Base-by-base conservation (phyloP, 2,797 vertebrate species). In the Chanos chanos region DNA sequence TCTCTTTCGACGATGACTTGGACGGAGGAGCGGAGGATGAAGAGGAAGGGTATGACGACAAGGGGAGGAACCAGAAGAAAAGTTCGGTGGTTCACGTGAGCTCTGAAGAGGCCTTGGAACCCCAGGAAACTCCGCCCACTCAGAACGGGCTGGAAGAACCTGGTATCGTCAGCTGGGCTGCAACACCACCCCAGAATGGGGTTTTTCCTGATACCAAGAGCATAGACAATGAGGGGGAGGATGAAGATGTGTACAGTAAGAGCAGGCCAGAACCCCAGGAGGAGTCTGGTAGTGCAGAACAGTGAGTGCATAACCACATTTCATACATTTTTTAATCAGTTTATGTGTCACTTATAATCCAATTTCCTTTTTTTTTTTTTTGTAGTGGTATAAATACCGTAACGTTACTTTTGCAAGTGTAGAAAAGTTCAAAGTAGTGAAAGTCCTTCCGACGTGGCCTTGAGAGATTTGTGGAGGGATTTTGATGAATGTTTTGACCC, bases 1-100 rank as follows among this genome's bases (percentile, higher is more conserved):
- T 99, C 72, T 99, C 94, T 3, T 98, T 99, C 70, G 96, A 97
- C 19, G 93, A 97, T 9, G 93, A 96, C 3, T 87, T 94, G 73
- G 88, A 89, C 0, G 85, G 78, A 3, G 88, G 86, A 1, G 93
- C 91, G 24, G 92, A 90, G 25, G 90, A 85, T 7, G 90, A 89
- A n/a, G 90, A 92, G 3, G 24, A 59, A 57, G 84, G 65, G 1
- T 82, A 81, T 16, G 86, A 81, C 7, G 83, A 57, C 71, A 81
- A 52, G 64, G 87, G 54, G 75, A 85, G 77, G 81, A 44, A 10
- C 1, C 72, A 85, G 7, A 89, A 80, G 72, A 92, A 87, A 82
- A 80, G 82, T 5, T 53, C 66, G 0, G 56, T 59, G 28, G 50
- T 74, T 0, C 89, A 86, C 68, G 89, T 86, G 76, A 91, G 90